phyloP scores from a whole-genome alignment of 2,888 invertebrate species.

The Drosophila kanekoi region DNA sequence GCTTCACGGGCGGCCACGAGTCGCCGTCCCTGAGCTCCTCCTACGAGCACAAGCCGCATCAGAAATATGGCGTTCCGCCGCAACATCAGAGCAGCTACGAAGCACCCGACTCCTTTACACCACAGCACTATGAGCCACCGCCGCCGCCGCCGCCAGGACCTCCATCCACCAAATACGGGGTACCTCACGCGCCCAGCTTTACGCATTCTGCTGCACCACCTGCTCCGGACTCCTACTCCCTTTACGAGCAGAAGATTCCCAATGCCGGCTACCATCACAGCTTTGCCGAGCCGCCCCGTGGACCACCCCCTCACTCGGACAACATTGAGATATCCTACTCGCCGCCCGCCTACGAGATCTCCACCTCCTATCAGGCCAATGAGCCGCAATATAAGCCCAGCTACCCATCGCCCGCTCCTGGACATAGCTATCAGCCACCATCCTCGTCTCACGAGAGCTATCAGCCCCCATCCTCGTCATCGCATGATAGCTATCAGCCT shows the following conservation, averaged over 20 bases:
- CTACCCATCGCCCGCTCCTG: conserved; percentile 48
- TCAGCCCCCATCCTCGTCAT: conserved; percentile 14
- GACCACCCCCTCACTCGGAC: conserved; percentile 32
- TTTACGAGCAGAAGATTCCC: conserved; percentile 74
- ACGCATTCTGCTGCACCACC: conserved; percentile 24
- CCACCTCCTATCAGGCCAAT: conserved; percentile 59
- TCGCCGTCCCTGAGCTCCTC: conserved; percentile 35
- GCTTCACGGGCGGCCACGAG: conserved; percentile 31
- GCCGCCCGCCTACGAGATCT: conserved; percentile 79
- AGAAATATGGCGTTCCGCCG: conserved; percentile 68
- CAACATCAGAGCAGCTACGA: conserved; percentile 49
- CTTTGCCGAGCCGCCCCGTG: conserved; percentile 80
- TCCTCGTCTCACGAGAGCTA: conserved; percentile 1
- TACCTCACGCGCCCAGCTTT: conserved; percentile 8
- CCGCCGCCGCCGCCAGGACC: conserved; percentile 25
- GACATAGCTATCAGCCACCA: conserved; percentile 14
- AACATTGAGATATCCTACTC: conserved; percentile 80
- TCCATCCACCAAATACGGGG: conserved; percentile 28
- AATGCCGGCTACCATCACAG: conserved; percentile 72
- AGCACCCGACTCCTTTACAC: conserved; percentile 37
- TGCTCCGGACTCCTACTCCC: conserved; percentile 59
- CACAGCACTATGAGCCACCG: conserved; percentile 51
- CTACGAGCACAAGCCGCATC: conserved; percentile 64
- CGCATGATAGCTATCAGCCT: conserved; percentile 12
- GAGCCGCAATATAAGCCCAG: conserved; percentile 44